Percentiles rank a stretch among this genome's conserved stretches.
Conservation (phyloP, 2,888 invertebrate genomes). For the Charanyca ferruginea region DNA sequence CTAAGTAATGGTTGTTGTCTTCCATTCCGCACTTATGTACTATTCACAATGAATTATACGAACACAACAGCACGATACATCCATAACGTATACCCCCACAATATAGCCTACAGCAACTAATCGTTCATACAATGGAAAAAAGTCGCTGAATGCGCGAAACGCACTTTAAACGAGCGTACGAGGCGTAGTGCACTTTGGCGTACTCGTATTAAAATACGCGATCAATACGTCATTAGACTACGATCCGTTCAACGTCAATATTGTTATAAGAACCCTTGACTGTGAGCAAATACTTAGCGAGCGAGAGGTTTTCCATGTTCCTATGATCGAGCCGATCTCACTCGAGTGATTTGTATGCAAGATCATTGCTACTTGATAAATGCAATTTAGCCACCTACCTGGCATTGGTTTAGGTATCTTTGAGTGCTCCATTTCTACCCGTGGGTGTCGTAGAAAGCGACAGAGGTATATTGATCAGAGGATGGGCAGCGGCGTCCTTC, state of each 20-base stretch:
- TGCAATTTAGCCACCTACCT: background rate
- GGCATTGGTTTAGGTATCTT: background rate
- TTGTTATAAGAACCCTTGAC: slow-evolving; percentile 51
- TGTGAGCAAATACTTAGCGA: slow-evolving; percentile 45
- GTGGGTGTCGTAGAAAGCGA: too few relatives aligned
- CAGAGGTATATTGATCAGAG: too few relatives aligned
- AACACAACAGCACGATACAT: slow-evolving; percentile 1
- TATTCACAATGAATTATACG: background rate
- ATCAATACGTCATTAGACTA: slow-evolving; percentile 59
- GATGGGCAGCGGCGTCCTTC: too few relatives aligned
- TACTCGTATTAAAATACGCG: slow-evolving; percentile 52
- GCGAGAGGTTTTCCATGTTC: slow-evolving; percentile 34
- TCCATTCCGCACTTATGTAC: background rate
- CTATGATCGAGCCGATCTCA: slow-evolving; percentile 20
- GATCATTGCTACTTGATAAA: slow-evolving; percentile 6
- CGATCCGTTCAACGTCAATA: slow-evolving; percentile 50
- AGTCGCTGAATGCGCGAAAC: slow-evolving; percentile 27
- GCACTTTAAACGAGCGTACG: slow-evolving; percentile 36
- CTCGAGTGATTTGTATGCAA: slow-evolving; percentile 9
- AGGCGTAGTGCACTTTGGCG: slow-evolving; percentile 45
- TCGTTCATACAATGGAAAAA: slow-evolving; percentile 37
- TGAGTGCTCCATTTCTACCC: too few relatives aligned
- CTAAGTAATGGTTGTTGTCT: background rate
- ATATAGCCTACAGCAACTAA: background rate
- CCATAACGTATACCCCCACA: slow-evolving; percentile 2